Percentiles rank a stretch among this genome's conserved stretches.
phyloP scores from a whole-genome alignment of 92 coral and sea anemone species.

The Muricea muricata region DNA sequence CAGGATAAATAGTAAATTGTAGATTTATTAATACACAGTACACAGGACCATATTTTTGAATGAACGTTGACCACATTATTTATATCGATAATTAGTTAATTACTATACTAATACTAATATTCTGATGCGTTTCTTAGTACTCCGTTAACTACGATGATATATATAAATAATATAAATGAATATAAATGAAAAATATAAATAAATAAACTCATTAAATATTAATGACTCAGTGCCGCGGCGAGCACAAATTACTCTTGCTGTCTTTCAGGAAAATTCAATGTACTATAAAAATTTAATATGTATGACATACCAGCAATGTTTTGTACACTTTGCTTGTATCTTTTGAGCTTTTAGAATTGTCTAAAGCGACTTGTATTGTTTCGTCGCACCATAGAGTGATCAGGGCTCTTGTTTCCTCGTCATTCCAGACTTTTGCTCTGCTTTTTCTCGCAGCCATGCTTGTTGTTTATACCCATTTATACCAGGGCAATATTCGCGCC shows the following conservation, averaged over 20 bases:
- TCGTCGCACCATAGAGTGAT: not conserved
- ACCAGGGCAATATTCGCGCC: not conserved
- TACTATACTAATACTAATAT: no score
- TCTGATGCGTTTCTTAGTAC: no score
- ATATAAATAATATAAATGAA: no score
- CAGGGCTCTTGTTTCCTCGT: not conserved
- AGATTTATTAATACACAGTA: not conserved
- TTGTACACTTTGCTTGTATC: conserved; percentile 52
- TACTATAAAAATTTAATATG: not conserved
- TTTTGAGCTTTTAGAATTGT: conserved; percentile 54
- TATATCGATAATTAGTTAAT: no score
- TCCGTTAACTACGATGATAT: no score
- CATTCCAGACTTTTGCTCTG: not conserved
- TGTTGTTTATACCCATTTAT: not conserved
- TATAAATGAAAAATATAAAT: no score
- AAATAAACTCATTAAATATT: no score
- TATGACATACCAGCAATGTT: conserved; percentile 5
- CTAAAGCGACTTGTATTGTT: conserved; percentile 5
- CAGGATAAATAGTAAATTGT: no score
- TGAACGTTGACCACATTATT: no score
- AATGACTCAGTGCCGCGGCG: no score
- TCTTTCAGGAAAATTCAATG: not conserved
- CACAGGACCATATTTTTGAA: not conserved
- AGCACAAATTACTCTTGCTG: no score
- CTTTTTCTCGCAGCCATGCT: not conserved